Conservation (phyloP, 2,888 invertebrate species). For the Drosophila quinaria region DNA sequence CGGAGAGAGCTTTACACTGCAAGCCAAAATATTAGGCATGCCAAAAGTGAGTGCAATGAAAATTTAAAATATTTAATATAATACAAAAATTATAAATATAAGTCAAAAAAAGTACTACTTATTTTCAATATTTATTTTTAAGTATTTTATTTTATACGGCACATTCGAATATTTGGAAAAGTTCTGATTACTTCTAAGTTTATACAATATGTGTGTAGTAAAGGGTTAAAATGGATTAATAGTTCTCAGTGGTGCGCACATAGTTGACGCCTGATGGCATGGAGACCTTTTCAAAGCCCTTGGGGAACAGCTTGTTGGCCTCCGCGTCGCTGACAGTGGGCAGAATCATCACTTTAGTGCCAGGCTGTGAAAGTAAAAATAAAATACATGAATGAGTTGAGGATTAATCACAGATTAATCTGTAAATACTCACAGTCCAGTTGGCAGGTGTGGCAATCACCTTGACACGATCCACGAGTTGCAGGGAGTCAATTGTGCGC, state of each 20-base stretch:
- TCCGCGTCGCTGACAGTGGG: constrained; percentile 90
- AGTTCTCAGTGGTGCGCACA: constrained; percentile 90
- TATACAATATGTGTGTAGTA: neutral
- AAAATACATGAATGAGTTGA: neutral
- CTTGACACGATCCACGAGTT: constrained; percentile 90
- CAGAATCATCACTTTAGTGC: constrained; percentile 92
- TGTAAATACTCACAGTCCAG: constrained; percentile 89
- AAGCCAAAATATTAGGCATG: neutral
- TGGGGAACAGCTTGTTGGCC: constrained; percentile 89
- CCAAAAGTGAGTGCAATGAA: neutral
- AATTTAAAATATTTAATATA: neutral
- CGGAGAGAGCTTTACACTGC: constrained; percentile 17
- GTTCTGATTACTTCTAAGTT: neutral
- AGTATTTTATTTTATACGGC: constrained; percentile 1
- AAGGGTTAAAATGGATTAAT: constrained; percentile 82
- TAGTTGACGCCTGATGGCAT: constrained; percentile 93
- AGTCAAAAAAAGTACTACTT: no score
- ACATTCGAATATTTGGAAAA: neutral
- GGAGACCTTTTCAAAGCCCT: constrained; percentile 88
- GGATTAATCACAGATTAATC: neutral
- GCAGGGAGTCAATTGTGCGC: constrained; percentile 93
- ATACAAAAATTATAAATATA: neutral
- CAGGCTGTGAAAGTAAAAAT: constrained; percentile 86
- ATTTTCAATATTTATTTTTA: neutral
- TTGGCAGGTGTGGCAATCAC: constrained; percentile 94